Conservation (phyloP, 2,797 vertebrate genomes). For the Setipinna tenuifilis region DNA sequence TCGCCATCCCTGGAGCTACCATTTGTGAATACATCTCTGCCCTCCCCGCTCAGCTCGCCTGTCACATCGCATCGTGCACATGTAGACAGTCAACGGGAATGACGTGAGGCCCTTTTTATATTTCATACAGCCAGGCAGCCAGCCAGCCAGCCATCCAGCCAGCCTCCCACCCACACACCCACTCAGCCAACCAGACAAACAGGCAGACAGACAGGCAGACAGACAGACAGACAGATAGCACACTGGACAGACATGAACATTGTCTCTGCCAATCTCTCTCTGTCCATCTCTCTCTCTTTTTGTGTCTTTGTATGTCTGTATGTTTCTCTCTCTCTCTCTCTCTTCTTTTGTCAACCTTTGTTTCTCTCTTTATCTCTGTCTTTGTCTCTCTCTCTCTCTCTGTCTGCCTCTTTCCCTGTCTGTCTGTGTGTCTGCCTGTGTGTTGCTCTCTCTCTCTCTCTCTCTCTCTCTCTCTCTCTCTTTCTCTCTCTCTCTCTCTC, state of each 20-base stretch:
- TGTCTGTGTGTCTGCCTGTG: neutral
- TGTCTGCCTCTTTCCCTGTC: conserved; percentile 20
- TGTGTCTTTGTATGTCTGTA: neutral
- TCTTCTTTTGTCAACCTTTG: neutral
- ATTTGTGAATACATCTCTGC: conserved; percentile 78
- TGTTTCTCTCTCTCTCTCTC: neutral
- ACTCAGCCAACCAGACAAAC: conserved; percentile 56
- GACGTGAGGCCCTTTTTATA: conserved; percentile 71
- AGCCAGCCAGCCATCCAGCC: conserved; percentile 53
- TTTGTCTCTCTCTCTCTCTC: neutral
- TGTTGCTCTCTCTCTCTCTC: neutral
- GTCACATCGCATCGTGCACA: conserved; percentile 78
- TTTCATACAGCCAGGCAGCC: conserved; percentile 57
- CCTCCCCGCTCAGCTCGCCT: conserved; percentile 74
- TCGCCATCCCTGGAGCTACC: conserved; percentile 69
- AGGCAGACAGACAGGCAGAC: conserved; percentile 54
- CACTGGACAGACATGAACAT: neutral
- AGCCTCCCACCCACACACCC: conserved; percentile 48
- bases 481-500: neutral
- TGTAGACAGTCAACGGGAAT: conserved; percentile 73
- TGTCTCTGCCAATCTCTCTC: conserved; percentile 30
- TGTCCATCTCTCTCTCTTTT: neutral
- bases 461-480: conserved; percentile 27
- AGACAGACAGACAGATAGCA: neutral
- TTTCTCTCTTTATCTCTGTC: conserved; percentile 27